Base-by-base conservation (phyloP, 2,888 invertebrate genomes). In the Hedychridium roseum region DNA sequence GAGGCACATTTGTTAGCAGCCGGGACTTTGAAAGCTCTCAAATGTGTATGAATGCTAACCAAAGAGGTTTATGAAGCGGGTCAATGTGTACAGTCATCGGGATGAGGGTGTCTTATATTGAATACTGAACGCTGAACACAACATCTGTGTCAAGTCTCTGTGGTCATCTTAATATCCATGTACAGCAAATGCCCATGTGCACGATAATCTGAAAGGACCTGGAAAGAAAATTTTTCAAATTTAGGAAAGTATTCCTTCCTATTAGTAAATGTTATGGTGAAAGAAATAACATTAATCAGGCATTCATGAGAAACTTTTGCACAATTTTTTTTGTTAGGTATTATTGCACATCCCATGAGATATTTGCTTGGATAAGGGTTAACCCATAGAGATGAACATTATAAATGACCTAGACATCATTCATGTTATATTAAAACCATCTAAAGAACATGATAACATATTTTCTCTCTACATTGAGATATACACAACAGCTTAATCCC, bases 161-260 rank as follows among this genome's bases (percentile, higher is more conserved):
- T 55, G 46, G 59, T 68, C 65, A 57, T 64, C 68, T 60, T 59
- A 65, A 65, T 58, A 53, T 65, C 64, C 68, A 47, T 47, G 59
- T 55, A 57, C 54, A 46, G 48, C 57, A 56, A 46, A 42, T 60
- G 54, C 41, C 60, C 60, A 52, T 55, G 57, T 45, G 60, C 54
- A 55, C 53, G 49, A 65, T 59, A 67, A 58, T 64, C 55, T 58
- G 51, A 64, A 60, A 60, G 62, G 56, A 70, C 67, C 70, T 70
- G 67, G 57, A 70, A 70, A 70, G 63, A 69, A 69, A 70, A 66
- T 60, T 54, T 60, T 60, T 57, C 50, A 53, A 54, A 41, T 66
- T 69, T 64, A 69, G 58, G 62, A 64, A 49, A 60, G 50, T 42
- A 44, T 53, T 53, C 34, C 43, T 48, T 49, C 38, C 42, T 16